Evolutionary conservation across 1,140 invertebrate genomes (phyloP).

Genomic region (Oncopeltus fasciatus): DNA sequence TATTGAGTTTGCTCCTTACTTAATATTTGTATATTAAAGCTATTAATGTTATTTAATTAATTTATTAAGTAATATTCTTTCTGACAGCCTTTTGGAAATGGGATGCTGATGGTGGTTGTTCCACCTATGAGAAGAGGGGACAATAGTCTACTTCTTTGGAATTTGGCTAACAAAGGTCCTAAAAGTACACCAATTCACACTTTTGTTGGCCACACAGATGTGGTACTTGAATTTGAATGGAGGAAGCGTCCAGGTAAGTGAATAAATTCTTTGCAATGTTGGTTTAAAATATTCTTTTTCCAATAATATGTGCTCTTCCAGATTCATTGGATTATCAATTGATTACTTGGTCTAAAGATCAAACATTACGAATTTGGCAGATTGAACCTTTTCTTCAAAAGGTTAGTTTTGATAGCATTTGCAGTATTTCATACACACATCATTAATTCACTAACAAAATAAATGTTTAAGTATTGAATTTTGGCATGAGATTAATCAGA

Average conservation of each 20-base stretch:
- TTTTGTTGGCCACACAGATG: slow-evolving; percentile 84
- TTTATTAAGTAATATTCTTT: no score
- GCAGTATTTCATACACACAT: background rate
- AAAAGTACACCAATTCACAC: slow-evolving; percentile 56
- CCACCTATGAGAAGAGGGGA: slow-evolving; percentile 64
- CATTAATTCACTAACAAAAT: no score
- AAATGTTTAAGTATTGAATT: no score
- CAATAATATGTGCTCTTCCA: slow-evolving; percentile 21
- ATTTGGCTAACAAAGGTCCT: slow-evolving; percentile 43
- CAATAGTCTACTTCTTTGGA: slow-evolving; percentile 71
- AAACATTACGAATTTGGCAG: slow-evolving; percentile 77
- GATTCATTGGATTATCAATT: slow-evolving; percentile 61
- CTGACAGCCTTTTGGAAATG: slow-evolving; percentile 86
- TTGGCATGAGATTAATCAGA: no score
- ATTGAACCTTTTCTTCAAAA: slow-evolving; percentile 72
- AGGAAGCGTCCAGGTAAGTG: slow-evolving; percentile 30
- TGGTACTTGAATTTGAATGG: slow-evolving; percentile 91
- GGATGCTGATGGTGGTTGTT: slow-evolving; percentile 76
- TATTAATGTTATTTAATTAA: no score
- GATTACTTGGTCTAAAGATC: slow-evolving; percentile 92
- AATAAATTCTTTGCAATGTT: background rate
- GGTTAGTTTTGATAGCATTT: slow-evolving; percentile 33
- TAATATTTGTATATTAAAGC: no score
- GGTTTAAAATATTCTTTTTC: background rate
- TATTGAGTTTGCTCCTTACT: no score